Evolutionary conservation across 2,113 vertebrate genomes (phyloP), one percentile per base, ranked within the genome.

Genomic region (Mustela nigripes): DNA sequence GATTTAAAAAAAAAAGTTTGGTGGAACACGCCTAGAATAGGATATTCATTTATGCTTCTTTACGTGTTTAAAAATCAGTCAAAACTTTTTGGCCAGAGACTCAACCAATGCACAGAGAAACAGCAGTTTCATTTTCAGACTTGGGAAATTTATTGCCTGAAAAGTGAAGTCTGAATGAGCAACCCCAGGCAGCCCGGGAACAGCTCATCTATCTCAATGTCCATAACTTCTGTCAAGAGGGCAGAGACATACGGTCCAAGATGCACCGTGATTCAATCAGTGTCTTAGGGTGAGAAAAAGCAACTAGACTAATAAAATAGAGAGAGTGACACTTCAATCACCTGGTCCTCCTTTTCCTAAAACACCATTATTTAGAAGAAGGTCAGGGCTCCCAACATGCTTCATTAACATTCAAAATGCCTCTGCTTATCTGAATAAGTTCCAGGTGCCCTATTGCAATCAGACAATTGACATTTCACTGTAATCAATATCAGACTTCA

Each of bases 401-500:
- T 93, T 62, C 82, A 2, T 91, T 92, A 87, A 22, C 90, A 91
- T 87, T 83, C 67, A 36, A 85, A 95, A 89, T 11, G 56, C 91
- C 86, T 85, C 91, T 45, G 79, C 97, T 98, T 98, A 97, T 98
- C 98, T 98, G 96, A 97, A 94, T 86, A 91, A 81, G 86, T 96
- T 97, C 98, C 98, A 98, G 97, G 97, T 98, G 98, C 96, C 96
- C 94, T 28, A 42, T 3, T n/a, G 85, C 89, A 83, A 95, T 91
- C 84, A 78, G 93, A 95, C 88, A 97, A 98, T 94, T 94, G 97
- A 97, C 98, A 95, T 96, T 97, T 95, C 97, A 76, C 93, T 91
- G 69, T 97, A 97, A 97, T 98, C 97, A 93, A 98, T 98, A 97
- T 87, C 97, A 95, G 94, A 98, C 96, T 97, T 97, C 98, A 98